phyloP scores from a whole-genome alignment of 2,888 invertebrate species.

The Galerucella pusilla region DNA sequence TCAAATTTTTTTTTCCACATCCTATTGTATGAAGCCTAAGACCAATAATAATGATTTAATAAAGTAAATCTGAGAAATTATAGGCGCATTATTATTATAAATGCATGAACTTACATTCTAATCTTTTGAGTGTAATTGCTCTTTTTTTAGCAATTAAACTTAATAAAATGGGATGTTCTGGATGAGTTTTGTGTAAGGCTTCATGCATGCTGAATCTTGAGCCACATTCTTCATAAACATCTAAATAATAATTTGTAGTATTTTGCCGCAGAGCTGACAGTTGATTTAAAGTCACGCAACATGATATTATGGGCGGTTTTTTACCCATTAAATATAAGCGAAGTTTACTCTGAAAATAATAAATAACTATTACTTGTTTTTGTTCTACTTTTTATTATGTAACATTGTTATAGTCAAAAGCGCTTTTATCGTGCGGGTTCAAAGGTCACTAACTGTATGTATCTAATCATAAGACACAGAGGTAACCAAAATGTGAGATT shows the following conservation, averaged over 20 bases:
- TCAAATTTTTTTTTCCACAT: too few relatives aligned
- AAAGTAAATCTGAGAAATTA: too few relatives aligned
- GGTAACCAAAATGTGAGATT: too few relatives aligned
- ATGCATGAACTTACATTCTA: slow-evolving; percentile 58
- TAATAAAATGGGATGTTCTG: slow-evolving; percentile 53
- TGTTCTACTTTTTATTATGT: too few relatives aligned
- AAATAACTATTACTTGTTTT: too few relatives aligned
- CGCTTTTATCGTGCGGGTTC: too few relatives aligned
- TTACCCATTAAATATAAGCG: slow-evolving; percentile 59
- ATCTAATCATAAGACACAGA: too few relatives aligned
- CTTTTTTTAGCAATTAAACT: slow-evolving; percentile 59
- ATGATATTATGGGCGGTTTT: slow-evolving; percentile 58
- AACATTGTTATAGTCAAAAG: too few relatives aligned
- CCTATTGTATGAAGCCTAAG: too few relatives aligned
- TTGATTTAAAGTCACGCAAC: slow-evolving; percentile 60
- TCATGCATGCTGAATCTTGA: slow-evolving; percentile 56
- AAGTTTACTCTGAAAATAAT: slow-evolving; percentile 57
- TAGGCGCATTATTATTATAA: not conserved
- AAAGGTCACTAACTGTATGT: too few relatives aligned
- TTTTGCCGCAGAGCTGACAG: slow-evolving; percentile 55
- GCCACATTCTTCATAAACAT: slow-evolving; percentile 58
- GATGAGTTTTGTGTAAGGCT: slow-evolving; percentile 49
- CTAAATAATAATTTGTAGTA: slow-evolving; percentile 58
- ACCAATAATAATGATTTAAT: too few relatives aligned
- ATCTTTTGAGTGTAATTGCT: slow-evolving; percentile 56